These are phyloP conservation scores for Lycia hirtaria DNA, from an alignment of 2,888 invertebrate species.

Conservation along the genomic window DNA sequence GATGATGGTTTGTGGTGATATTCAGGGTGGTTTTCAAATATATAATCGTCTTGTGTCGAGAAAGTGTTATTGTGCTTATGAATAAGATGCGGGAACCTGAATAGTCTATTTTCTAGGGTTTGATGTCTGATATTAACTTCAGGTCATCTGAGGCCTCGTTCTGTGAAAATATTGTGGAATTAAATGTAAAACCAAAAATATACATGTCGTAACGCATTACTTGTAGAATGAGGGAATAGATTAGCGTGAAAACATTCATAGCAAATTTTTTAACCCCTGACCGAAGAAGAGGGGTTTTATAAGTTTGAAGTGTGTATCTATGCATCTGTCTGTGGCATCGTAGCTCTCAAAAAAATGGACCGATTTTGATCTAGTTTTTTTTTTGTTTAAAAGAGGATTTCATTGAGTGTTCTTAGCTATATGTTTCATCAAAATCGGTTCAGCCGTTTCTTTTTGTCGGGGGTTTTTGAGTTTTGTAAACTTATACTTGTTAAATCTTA, in stretches of 20 bases:
- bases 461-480: too few species aligned
- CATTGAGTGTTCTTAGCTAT: too few species aligned
- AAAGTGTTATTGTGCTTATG: neutral
- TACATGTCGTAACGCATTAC: constrained; percentile 19
- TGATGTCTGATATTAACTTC: constrained; percentile 47
- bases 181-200: constrained; percentile 27
- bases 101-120: constrained; percentile 19
- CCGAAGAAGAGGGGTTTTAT: too few species aligned
- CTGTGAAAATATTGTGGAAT: constrained; percentile 6
- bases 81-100: constrained; percentile 6
- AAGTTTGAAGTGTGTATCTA: too few species aligned
- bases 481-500: constrained; percentile 1
- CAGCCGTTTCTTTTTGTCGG: too few species aligned
- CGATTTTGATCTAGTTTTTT: too few species aligned
- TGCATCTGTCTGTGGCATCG: too few species aligned
- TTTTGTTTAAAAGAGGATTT: too few species aligned
- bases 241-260: constrained; percentile 41
- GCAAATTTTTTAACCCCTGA: too few species aligned
- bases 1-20: neutral
- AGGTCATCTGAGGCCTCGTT: constrained; percentile 2
- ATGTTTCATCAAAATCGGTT: too few species aligned
- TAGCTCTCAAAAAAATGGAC: too few species aligned
- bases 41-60: neutral
- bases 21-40: constrained; percentile 4
- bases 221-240: constrained; percentile 36